Conservation (phyloP, 2,113 vertebrate genomes). For the Zootoca vivipara region DNA sequence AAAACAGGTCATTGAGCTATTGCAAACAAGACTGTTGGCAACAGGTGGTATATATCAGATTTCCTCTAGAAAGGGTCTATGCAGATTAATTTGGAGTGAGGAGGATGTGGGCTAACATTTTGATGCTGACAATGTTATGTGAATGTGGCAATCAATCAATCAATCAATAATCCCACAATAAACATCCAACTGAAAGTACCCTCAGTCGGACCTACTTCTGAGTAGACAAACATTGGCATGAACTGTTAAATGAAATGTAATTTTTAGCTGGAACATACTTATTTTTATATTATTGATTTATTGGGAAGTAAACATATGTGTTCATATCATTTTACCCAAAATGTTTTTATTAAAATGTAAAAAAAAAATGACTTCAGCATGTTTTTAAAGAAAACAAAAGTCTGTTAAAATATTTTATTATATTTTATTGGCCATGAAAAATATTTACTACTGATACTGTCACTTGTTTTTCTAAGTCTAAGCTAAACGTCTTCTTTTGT, state of each 20-base stretch:
- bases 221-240: not conserved
- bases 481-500: not conserved
- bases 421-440: not conserved
- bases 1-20: no score
- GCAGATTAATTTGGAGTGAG: no score
- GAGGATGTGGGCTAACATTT: no score
- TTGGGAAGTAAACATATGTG: not conserved
- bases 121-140: no score
- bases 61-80: no score
- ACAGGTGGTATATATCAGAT: no score
- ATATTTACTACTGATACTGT: not conserved
- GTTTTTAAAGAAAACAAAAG: not conserved
- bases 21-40: no score
- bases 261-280: not conserved
- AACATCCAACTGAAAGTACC: no score
- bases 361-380: not conserved
- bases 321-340: not conserved
- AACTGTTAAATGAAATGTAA: not conserved
- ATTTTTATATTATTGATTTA: not conserved
- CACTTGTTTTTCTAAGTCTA: not conserved
- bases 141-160: no score
- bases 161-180: no score
- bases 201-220: not conserved
- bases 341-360: not conserved
- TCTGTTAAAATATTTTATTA: not conserved